Percentiles rank a stretch among this genome's conserved stretches.
Evolutionary conservation across 2,888 invertebrate genomes (phyloP).

Genomic region (Scaptodrosophila latifasciaeformis): DNA sequence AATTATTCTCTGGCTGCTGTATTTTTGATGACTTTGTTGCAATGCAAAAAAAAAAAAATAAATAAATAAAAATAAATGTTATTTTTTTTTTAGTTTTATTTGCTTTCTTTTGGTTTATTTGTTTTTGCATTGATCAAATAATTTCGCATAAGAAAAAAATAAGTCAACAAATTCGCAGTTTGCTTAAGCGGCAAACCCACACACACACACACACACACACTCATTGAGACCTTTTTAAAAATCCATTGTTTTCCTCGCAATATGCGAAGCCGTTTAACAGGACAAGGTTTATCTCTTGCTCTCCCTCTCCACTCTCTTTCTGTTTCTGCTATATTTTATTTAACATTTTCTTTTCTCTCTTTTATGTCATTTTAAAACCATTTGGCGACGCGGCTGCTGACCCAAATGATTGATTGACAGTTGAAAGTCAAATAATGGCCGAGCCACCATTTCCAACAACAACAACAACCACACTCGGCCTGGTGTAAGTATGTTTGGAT

Average conservation of each 20-base stretch:
- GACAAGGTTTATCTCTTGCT: no score
- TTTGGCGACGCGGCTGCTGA: conserved; percentile 2
- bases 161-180: conserved; percentile 8
- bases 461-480: conserved; percentile 9
- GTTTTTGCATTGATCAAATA: conserved; percentile 27
- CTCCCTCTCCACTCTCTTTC: no score
- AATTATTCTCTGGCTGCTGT: conserved; percentile 32
- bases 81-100: conserved; percentile 1
- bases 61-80: no score
- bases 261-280: conserved; percentile 37
- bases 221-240: background rate
- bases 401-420: conserved; percentile 56
- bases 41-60: no score
- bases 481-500: background rate
- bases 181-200: background rate
- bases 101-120: conserved; percentile 16
- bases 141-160: conserved; percentile 15
- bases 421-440: conserved; percentile 38
- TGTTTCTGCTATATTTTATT: no score
- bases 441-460: conserved; percentile 34
- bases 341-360: conserved; percentile 3
- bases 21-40: conserved; percentile 34
- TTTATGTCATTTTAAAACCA: conserved; percentile 5
- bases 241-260: no score
- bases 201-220: background rate